These are phyloP conservation scores for Hirudinaria manillensis DNA, from an alignment of 2,888 invertebrate species.

Conservation along the genomic window DNA sequence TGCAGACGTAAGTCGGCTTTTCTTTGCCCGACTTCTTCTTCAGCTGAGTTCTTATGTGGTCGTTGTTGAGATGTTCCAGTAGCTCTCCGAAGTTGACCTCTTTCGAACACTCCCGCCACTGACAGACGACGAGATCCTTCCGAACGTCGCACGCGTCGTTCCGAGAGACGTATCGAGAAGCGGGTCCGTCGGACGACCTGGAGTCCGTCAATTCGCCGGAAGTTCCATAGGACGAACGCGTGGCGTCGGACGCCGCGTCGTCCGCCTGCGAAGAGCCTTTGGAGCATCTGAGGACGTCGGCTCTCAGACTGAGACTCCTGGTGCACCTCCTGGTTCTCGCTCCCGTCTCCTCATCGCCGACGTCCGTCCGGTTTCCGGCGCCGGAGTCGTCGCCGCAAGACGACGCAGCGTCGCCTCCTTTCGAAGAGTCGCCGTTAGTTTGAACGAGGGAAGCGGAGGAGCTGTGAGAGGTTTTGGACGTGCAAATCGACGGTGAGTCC, in stretches of 20 bases:
- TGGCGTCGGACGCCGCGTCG: not conserved
- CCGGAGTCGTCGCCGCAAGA: not conserved
- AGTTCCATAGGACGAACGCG: not conserved
- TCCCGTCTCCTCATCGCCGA: not conserved
- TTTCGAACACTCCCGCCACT: constrained; percentile 20
- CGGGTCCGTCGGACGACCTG: constrained; percentile 87
- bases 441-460: constrained; percentile 6
- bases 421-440: not conserved
- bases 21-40: constrained; percentile 21
- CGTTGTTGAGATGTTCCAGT: constrained; percentile 15
- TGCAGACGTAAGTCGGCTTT: constrained; percentile 60
- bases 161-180: constrained; percentile 71
- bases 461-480: constrained; percentile 16
- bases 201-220: constrained; percentile 62
- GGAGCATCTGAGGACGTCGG: not conserved
- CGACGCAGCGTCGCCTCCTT: not conserved
- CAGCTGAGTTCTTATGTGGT: constrained; percentile 24
- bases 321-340: not conserved
- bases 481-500: constrained; percentile 14
- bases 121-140: constrained; percentile 20
- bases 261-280: constrained; percentile 13
- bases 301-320: not conserved
- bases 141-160: not conserved
- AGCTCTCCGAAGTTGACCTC: constrained; percentile 25
- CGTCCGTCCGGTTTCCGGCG: not conserved